Percentiles rank a stretch among this genome's conserved stretches.
These are phyloP conservation scores for Pollenia labialis DNA, from an alignment of 2,888 invertebrate genomes.

Conservation along the genomic window DNA sequence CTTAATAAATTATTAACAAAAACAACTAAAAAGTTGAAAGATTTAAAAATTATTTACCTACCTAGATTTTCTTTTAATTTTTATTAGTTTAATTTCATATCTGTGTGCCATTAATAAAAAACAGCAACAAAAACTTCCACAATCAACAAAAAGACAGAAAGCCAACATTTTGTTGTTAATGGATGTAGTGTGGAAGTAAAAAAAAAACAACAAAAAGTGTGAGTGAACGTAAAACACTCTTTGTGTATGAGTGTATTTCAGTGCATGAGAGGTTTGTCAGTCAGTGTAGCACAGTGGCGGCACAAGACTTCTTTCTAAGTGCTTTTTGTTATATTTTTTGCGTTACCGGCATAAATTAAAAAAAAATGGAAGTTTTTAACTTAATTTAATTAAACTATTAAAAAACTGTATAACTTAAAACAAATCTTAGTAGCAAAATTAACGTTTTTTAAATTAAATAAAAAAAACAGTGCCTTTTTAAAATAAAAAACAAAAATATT, in stretches of 20 bases:
- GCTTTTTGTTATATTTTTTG: constrained; percentile 12
- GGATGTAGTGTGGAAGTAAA: constrained; percentile 24
- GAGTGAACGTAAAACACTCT: constrained; percentile 40
- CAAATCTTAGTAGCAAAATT: no score
- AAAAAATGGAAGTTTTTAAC: constrained; percentile 46
- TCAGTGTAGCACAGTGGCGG: constrained; percentile 58
- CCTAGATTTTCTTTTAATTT: constrained; percentile 16
- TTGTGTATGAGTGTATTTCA: not conserved
- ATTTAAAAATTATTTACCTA: constrained; percentile 7
- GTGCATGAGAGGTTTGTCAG: constrained; percentile 28
- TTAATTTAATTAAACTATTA: constrained; percentile 31
- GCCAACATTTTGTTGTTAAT: constrained; percentile 39
- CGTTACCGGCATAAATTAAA: constrained; percentile 32
- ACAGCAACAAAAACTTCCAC: constrained; percentile 15
- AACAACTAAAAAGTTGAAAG: not conserved
- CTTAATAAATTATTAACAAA: not conserved
- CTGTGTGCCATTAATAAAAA: constrained; percentile 19
- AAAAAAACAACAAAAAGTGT: constrained; percentile 5
- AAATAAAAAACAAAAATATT: no score
- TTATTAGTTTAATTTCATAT: not conserved
- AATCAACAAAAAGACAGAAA: not conserved
- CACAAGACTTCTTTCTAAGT: constrained; percentile 26
- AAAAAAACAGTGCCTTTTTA: no score
- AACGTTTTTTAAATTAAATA: no score
- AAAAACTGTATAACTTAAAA: not conserved